Base-by-base conservation (phyloP, 2,113 vertebrate species). In the Motacilla tschutschensis region DNA sequence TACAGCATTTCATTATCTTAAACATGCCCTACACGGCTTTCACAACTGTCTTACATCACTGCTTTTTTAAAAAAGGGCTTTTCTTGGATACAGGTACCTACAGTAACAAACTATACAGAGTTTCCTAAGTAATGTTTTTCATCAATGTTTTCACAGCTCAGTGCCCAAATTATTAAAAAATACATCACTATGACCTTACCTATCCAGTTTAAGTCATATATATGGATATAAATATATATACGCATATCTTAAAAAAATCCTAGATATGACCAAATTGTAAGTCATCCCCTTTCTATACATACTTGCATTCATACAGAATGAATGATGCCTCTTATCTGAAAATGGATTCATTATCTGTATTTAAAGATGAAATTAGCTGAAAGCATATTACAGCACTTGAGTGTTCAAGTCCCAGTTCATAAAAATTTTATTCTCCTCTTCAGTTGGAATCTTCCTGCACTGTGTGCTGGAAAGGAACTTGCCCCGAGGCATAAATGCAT, bases 351-450 rank as follows among this genome's bases (percentile, higher is more conserved):
- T 93, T 92, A 93, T 89, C 80, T 75, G 88, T 85, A 87, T 92
- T 93, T 94, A 87, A 89, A 79, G 83, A 93, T 60, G 26, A 95
- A 91, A 90, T 95, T 80, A 92, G 76, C 75, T 80, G 75, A 85
- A 92, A 95, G 91, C 85, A 26, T 66, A 89, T 79, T 94, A 93
- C 50, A 79, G 91, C 41, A 88, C 54, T 95, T 79, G 65, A 95
- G 74, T 3, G 53, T 81, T 89, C 55, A 85, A 83, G 91, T 91
- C 90, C 82, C 86, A 65, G 85, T 85, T 93, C 91, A 94, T 95
- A 88, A 93, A 95, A 90, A 51, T 88, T 91, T 78, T 93, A 95
- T 90, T 93, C 79, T 79, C 59, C 70, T 71, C 81, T 91, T 90
- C 89, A 90, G 79, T 2, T 67, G 29, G 69, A 89, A 82, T 65